Base-by-base conservation (phyloP, 2,113 vertebrate genomes). In the Polypterus bichir region DNA sequence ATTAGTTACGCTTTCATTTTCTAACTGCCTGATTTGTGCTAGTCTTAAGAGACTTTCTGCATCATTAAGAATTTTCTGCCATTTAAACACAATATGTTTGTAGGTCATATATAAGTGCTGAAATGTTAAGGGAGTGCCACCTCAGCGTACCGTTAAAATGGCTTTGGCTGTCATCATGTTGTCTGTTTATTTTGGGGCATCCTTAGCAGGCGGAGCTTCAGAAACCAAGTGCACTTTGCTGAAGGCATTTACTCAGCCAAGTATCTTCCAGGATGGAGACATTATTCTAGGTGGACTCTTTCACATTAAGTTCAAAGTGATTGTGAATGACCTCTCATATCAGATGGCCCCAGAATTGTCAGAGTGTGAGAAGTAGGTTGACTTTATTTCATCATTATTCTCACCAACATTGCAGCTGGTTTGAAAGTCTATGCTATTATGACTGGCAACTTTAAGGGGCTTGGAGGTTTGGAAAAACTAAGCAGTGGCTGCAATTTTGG, bases 201-300 rank as follows among this genome's bases (percentile, higher is more conserved):
- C 56, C 44, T 45, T 57, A 6, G 7, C 9, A 5, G 11, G 6
- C 7, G 7, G 44, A 3, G 56, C 4, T 8, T 5, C 11, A 9
- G 5, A 45, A 8, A 7, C 44, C 7, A 27, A 8, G 27, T 59
- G 57, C 9, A 47, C 46, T 47, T 6, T 47, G 11, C 8, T n/a
- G n/a, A n/a, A n/a, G 48, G 6, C 46, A 45, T 59, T 59, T 10
- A n/a, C 46, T 59, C 48, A 47, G 11, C 63, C 55, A n/a, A 71
- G 79, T 62, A 68, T 83, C 62, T 84, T 59, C 44, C 72, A 71
- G 69, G 74, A 81, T 59, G 81, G 81, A 49, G 78, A 84, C 10
- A 66, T 83, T 54, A 63, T 83, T 47, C 70, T 86, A 1, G 81
- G 81, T 6, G 77, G 74, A 44, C 72, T 83, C 44, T 77, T 83